Evolutionary conservation across 2,113 vertebrate species (phyloP), one percentile per base, ranked within the genome.

Genomic region (Archilochus colubris): DNA sequence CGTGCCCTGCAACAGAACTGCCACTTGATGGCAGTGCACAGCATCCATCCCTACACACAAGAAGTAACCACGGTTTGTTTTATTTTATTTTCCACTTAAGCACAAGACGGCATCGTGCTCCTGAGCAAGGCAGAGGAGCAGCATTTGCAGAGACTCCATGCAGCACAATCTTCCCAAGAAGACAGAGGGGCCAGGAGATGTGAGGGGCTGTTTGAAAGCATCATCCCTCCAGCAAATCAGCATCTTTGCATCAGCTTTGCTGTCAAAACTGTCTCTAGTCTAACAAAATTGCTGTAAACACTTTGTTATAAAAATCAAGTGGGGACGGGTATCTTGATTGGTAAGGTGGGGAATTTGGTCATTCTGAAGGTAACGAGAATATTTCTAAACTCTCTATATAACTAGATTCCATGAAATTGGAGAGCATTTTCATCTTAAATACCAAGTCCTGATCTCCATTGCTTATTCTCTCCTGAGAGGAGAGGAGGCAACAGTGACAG

Each of bases 21-120:
- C 96, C 97, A 67, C 96, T 75, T 69, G 97, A 91, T 94, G 96
- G 95, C 96, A 96, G 66, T 89, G 76, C 72, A 57, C 23, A 73
- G 96, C 91, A 79, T 3, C 24, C 17, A 82, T 94, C 88, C 59
- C 17, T 4, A 13, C 68, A n/a, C 55, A 20, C 24, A 48, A 51
- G 64, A 21, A 22, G 4, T 55, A 22, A 66, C 22, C 59, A 48
- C 10, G 24, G 50, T 50, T 53, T 24, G 11, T 44, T 30, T 86
- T 58, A 69, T 72, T 67, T 85, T 58, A 69, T 72, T 67, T 85
- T 48, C 54, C 40, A 66, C 12, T 79, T 31, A 14, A 5, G 43
- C 62, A 55, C 58, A 79, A 38, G 22, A 36, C 10, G 28, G 57
- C 69, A 70, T 43, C 33, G 44, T 16, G 90, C 46, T 61, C 54